Conservation (phyloP, 2,113 vertebrate species). For the Actenoides lindsayi region DNA sequence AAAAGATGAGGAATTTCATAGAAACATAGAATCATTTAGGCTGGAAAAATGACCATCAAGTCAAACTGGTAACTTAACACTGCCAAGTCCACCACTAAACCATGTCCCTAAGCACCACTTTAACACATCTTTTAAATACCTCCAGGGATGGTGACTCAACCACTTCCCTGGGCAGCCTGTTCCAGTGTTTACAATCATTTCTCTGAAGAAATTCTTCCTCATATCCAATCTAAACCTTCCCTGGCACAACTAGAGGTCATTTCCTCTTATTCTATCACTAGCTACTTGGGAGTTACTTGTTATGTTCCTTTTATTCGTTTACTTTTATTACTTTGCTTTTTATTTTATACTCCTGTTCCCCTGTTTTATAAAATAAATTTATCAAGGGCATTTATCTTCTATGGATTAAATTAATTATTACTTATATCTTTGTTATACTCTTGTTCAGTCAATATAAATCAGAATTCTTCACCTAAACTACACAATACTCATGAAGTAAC, state of each 20-base stretch:
- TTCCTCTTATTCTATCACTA: background rate
- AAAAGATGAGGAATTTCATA: background rate
- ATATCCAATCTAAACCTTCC: background rate
- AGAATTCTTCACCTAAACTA: background rate
- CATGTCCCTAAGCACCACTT: background rate
- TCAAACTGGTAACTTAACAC: background rate
- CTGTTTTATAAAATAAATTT: background rate
- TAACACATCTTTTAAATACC: background rate
- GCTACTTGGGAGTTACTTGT: background rate
- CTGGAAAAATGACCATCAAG: background rate
- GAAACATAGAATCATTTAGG: background rate
- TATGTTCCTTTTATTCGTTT: background rate
- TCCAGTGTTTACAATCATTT: background rate
- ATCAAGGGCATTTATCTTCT: background rate
- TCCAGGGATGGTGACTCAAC: background rate
- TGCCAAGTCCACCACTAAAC: background rate
- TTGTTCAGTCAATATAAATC: background rate
- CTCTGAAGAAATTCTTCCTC: background rate
- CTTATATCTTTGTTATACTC: background rate
- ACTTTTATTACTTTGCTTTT: background rate
- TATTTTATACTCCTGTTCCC: background rate
- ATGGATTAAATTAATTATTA: background rate
- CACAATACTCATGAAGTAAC: background rate
- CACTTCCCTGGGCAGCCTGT: background rate
- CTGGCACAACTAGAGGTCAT: background rate